phyloP scores from a whole-genome alignment of 2,888 invertebrate species.

The Sepiola atlantica region DNA sequence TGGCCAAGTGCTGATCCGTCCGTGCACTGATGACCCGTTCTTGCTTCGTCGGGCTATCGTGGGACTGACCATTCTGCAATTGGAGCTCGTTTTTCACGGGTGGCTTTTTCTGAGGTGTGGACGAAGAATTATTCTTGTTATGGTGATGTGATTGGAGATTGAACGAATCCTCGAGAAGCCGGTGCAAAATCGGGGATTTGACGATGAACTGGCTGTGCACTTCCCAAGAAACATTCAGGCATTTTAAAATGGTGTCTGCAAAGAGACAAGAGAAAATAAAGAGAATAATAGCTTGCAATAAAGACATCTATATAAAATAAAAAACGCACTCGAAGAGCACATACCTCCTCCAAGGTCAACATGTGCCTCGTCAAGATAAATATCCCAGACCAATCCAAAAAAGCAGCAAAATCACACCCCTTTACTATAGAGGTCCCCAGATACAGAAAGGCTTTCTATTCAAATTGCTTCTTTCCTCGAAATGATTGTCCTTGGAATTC shows the following conservation, averaged over 20 bases:
- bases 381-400: no score
- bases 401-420: no score
- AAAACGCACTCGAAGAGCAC: no score
- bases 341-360: no score
- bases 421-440: no score
- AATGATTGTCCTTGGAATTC: no score
- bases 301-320: no score
- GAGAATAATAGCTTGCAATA: no score
- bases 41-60: not conserved
- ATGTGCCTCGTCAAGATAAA: no score
- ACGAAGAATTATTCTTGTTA: not conserved
- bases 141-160: not conserved
- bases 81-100: not conserved
- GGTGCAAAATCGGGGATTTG: slow-evolving; percentile 61
- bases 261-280: slow-evolving; percentile 44
- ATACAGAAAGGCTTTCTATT: no score
- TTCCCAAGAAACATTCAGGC: slow-evolving; percentile 70
- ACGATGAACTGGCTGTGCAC: slow-evolving; percentile 68
- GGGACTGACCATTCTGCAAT: not conserved
- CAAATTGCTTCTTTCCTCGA: no score
- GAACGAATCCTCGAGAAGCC: not conserved
- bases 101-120: not conserved
- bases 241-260: slow-evolving; percentile 69
- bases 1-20: not conserved
- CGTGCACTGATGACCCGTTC: not conserved